Evolutionary conservation across 2,113 vertebrate genomes (phyloP).

Genomic region (Paratilapia polleni): DNA sequence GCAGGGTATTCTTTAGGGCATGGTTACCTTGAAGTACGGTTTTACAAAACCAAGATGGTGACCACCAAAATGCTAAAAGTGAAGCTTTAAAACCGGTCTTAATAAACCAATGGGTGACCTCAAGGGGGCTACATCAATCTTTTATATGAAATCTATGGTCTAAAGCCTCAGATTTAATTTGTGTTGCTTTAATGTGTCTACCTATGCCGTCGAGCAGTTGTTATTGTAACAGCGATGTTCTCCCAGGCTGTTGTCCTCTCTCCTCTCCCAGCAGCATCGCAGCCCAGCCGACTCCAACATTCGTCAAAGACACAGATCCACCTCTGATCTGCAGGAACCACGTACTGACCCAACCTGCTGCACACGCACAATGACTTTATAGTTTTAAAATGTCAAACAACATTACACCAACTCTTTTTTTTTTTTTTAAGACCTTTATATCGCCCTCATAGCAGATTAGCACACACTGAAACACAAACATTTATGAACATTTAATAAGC

Average conservation of each 20-base stretch:
- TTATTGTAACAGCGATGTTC: slow-evolving; percentile 91
- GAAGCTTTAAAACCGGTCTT: not conserved
- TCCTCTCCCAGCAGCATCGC: slow-evolving; percentile 83
- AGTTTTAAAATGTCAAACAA: not conserved
- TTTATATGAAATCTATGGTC: not conserved
- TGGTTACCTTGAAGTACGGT: not conserved
- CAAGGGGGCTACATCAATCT: not conserved
- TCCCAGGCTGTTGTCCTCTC: slow-evolving; percentile 91
- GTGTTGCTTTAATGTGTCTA: no score
- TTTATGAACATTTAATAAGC: not conserved
- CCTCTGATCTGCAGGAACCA: slow-evolving; percentile 87
- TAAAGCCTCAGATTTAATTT: no score
- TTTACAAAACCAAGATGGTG: not conserved
- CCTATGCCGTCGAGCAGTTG: slow-evolving; percentile 87
- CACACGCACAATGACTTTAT: slow-evolving; percentile 36
- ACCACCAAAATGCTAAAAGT: not conserved
- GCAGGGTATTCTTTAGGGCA: no score
- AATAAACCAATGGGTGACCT: not conserved
- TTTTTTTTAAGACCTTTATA: no score
- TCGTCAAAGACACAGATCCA: slow-evolving; percentile 95
- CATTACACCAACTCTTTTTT: not conserved
- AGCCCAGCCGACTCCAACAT: slow-evolving; percentile 92
- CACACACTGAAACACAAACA: no score
- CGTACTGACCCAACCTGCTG: slow-evolving; percentile 85
- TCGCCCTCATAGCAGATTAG: no score